These are phyloP conservation scores for Tribolium castaneum DNA, from an alignment of 1,140 invertebrate genomes.

Conservation along the genomic window DNA sequence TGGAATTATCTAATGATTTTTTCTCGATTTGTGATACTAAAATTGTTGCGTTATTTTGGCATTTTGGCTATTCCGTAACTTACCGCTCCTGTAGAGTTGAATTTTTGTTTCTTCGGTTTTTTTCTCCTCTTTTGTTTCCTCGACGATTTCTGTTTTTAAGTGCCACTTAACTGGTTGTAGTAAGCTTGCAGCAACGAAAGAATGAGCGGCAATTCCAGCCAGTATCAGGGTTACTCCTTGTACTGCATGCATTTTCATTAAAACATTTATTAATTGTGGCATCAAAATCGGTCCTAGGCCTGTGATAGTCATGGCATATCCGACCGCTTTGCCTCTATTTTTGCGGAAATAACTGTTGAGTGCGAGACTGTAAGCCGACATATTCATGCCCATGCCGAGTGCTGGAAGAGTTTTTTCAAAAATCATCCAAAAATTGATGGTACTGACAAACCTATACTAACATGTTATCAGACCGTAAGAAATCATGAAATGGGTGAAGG, in stretches of 20 bases:
- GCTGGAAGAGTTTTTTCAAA: conserved; percentile 63
- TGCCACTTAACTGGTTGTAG: conserved; percentile 70
- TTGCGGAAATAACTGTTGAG: conserved; percentile 66
- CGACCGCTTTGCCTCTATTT: conserved; percentile 64
- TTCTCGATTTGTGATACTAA: neutral
- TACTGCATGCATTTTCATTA: conserved; percentile 61
- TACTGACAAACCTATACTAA: conserved; percentile 58
- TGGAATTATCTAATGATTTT: neutral
- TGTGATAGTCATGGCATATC: conserved; percentile 64
- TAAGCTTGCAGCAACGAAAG: conserved; percentile 62
- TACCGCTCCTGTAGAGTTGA: neutral
- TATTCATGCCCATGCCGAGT: conserved; percentile 70
- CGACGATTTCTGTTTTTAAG: conserved; percentile 59
- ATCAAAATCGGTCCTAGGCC: conserved; percentile 66
- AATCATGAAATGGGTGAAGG: conserved; percentile 70
- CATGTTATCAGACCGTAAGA: conserved; percentile 74
- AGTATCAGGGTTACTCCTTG: conserved; percentile 64
- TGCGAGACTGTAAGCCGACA: conserved; percentile 68
- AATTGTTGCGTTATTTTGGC: neutral
- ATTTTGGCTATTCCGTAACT: neutral
- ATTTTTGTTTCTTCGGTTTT: neutral
- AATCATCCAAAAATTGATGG: neutral
- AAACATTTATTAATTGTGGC: conserved; percentile 63
- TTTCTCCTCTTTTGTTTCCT: conserved; percentile 9
- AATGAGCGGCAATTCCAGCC: conserved; percentile 62